A percentile compares a stretch with the other conserved stretches of the same genome.
phyloP scores from a whole-genome alignment of 1,140 invertebrate species.

The Drosophila sp. region DNA sequence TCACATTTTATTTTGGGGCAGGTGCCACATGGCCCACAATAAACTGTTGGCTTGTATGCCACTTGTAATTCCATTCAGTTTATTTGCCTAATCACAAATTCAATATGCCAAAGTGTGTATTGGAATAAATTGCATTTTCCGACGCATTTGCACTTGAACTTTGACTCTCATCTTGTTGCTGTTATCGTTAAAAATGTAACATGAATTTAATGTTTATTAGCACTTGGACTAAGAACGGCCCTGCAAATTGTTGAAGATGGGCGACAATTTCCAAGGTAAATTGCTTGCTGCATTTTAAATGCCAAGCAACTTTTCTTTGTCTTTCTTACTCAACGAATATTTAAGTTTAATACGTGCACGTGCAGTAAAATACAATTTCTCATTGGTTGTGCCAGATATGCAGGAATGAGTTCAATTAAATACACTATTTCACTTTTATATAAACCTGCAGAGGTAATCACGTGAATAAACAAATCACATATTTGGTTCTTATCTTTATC shows the following conservation, averaged over 20 bases:
- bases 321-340: constrained; percentile 31
- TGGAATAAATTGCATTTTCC: constrained; percentile 71
- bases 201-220: constrained; percentile 58
- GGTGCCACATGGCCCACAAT: constrained; percentile 35
- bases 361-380: constrained; percentile 1
- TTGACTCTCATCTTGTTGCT: constrained; percentile 8
- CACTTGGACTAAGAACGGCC: constrained; percentile 17
- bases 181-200: constrained; percentile 13
- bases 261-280: constrained; percentile 40
- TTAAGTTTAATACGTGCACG: constrained; percentile 12
- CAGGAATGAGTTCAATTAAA: not conserved
- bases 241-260: constrained; percentile 36
- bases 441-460: too few species aligned
- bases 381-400: not conserved
- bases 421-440: too few species aligned
- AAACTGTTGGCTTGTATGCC: constrained; percentile 61
- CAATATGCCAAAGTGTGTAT: constrained; percentile 80
- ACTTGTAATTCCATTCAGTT: constrained; percentile 72
- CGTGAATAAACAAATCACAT: too few species aligned
- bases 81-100: constrained; percentile 82
- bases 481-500: too few species aligned
- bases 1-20: constrained; percentile 42
- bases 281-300: constrained; percentile 65
- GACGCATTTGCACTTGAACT: constrained; percentile 51
- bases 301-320: constrained; percentile 3